phyloP scores from a whole-genome alignment of 2,888 invertebrate species.

The Drepana falcataria region DNA sequence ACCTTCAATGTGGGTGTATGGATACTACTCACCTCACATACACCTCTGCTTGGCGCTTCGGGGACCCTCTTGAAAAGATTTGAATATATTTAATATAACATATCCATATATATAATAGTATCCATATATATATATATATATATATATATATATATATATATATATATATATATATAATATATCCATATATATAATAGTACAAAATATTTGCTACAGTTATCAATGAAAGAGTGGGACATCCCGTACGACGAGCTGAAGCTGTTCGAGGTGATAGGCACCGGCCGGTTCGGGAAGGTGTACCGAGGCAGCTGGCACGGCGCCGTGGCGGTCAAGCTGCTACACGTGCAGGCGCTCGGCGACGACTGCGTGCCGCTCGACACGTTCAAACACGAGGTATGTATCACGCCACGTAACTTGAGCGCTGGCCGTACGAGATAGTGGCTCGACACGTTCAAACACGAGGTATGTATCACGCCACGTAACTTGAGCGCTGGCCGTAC shows the following conservation, averaged over 20 bases:
- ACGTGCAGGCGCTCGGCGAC: conserved; percentile 90
- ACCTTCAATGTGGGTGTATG: too few relatives aligned
- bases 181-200: not conserved
- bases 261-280: conserved; percentile 92
- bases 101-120: not conserved
- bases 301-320: conserved; percentile 98
- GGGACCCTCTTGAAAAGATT: too few relatives aligned
- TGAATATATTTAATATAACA: too few relatives aligned
- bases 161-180: too few relatives aligned
- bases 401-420: not conserved
- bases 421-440: too few relatives aligned
- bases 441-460: too few relatives aligned
- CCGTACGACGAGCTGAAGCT: conserved; percentile 96
- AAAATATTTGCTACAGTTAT: conserved; percentile 76
- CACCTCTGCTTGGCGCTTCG: too few relatives aligned
- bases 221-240: conserved; percentile 98
- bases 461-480: too few relatives aligned
- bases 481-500: too few relatives aligned
- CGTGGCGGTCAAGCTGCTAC: conserved; percentile 96
- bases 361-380: conserved; percentile 94
- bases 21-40: too few relatives aligned
- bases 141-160: too few relatives aligned
- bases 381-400: conserved; percentile 92
- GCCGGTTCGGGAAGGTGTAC: conserved; percentile 96
- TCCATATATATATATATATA: too few relatives aligned